Evolutionary conservation across 2,888 invertebrate genomes (phyloP), one percentile per base, ranked within the genome.

Genomic region (Diachrysia chrysitis): DNA sequence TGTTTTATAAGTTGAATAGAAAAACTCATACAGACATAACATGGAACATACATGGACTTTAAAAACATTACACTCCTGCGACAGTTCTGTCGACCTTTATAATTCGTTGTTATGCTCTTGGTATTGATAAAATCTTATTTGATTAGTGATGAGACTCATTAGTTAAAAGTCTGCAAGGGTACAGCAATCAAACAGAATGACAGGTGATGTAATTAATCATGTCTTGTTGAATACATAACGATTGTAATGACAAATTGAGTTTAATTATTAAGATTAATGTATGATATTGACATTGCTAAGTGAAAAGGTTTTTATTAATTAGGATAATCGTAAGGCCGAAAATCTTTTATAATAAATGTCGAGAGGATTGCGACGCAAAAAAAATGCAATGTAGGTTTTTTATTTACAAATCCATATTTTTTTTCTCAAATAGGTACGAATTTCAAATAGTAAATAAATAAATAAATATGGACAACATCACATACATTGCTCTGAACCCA

Each of bases 171-270:
- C 17, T 2, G 2, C 48, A 21, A 54, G 14, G 7, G 19, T 9
- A 37, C 16, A 17, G n/a, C 35, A 58, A 58, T 46, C 25, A 55
- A 62, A 25, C 29, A 58, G 58, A 35, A 17, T 71, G 75, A 75
- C 74, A 75, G 75, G 21, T 54, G 58, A 19, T 61, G 66, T 35
- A 48, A 73, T 71, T 12, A 75, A 64, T 68, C 54, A 64, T 53
- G 23, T 32, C 25, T 37, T 42, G 35, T 29, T 63, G 74, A 54
- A 56, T 37, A 42, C 54, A 2, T 54, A 55, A n/a, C 23, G 56
- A 19, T 51, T 63, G 46, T 58, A 35, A 69, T 51, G 72, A 75
- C 60, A 72, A 72, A 75, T 75, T 68, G 62, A 51, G 59, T 75
- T 61, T 14, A 72, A 64, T 75, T 54, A 64, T 19, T 37, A 7